Conservation (phyloP, 2,888 invertebrate genomes). For the Drosophila putrida region DNA sequence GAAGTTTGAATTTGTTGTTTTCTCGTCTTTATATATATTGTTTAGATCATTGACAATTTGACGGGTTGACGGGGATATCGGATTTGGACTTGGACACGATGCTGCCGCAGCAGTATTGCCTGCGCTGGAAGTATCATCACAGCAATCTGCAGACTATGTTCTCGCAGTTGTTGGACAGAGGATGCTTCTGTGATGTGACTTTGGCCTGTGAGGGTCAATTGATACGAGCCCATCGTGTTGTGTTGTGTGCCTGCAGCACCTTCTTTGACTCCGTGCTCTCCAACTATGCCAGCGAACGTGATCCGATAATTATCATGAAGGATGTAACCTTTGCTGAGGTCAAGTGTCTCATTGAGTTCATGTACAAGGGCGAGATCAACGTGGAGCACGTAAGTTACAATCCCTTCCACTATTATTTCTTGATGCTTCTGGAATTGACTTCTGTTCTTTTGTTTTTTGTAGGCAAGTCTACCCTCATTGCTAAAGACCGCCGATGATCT, state of each 20-base stretch:
- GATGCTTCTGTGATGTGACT: constrained; percentile 96
- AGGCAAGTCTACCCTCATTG: constrained; percentile 94
- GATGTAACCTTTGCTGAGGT: constrained; percentile 96
- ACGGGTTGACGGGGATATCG: background rate
- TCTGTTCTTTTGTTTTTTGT: constrained; percentile 46
- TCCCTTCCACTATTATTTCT: constrained; percentile 63
- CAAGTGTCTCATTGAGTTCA: constrained; percentile 95
- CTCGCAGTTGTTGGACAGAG: constrained; percentile 93
- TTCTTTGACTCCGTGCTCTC: constrained; percentile 95
- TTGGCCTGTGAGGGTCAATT: constrained; percentile 94
- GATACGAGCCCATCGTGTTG: constrained; percentile 91
- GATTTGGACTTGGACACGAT: constrained; percentile 83
- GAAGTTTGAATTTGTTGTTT: background rate
- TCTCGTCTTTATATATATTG: background rate
- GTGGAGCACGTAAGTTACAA: constrained; percentile 93
- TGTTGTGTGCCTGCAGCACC: constrained; percentile 96
- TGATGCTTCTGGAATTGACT: background rate
- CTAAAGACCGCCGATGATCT: constrained; percentile 96
- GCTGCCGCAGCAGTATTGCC: constrained; percentile 95
- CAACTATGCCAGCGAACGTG: constrained; percentile 90
- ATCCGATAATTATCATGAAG: constrained; percentile 94
- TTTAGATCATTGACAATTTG: constrained; percentile 24
- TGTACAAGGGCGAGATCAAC: constrained; percentile 98
- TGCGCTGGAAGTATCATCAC: constrained; percentile 97
- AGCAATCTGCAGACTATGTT: constrained; percentile 96